Percentiles rank a stretch among this genome's conserved stretches.
Conservation (phyloP, 1,140 invertebrate species). For the Drosophila funebris region DNA sequence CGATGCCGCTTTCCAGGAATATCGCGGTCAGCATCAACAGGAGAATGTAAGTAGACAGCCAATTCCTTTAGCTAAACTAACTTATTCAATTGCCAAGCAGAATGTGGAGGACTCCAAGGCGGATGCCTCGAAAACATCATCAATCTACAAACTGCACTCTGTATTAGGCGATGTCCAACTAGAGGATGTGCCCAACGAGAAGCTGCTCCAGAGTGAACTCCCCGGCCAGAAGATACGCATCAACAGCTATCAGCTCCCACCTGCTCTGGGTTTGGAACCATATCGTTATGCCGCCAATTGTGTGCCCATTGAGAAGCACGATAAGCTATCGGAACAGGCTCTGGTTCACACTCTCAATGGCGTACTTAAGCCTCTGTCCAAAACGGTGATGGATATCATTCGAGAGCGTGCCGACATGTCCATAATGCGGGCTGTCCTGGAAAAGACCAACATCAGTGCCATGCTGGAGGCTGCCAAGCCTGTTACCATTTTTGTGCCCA, state of each 20-base stretch:
- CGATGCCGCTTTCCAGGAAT: conserved; percentile 85
- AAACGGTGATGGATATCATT: conserved; percentile 84
- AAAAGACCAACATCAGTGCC: conserved; percentile 78
- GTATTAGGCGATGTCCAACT: conserved; percentile 84
- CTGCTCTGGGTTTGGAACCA: conserved; percentile 72
- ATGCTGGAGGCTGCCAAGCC: conserved; percentile 85
- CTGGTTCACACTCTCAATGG: conserved; percentile 88
- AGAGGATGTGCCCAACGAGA: conserved; percentile 84
- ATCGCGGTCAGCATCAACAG: conserved; percentile 64
- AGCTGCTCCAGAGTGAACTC: conserved; percentile 83
- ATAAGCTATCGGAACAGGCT: conserved; percentile 87
- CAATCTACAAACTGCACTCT: conserved; percentile 83
- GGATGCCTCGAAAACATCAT: conserved; percentile 49
- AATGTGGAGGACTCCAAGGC: conserved; percentile 69
- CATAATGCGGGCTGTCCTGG: conserved; percentile 78
- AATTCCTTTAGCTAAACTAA: background rate
- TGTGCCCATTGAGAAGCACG: conserved; percentile 84
- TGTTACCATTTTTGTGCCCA: conserved; percentile 88
- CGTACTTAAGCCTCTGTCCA: conserved; percentile 85
- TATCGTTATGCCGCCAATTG: conserved; percentile 85
- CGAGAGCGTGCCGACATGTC: conserved; percentile 82
- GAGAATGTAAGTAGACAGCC: conserved; percentile 63
- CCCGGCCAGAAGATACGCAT: conserved; percentile 85
- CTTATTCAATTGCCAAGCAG: conserved; percentile 8
- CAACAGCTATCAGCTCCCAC: conserved; percentile 86